Base-by-base conservation (phyloP, 2,888 invertebrate species). In the Tenthredo scrophulariae region DNA sequence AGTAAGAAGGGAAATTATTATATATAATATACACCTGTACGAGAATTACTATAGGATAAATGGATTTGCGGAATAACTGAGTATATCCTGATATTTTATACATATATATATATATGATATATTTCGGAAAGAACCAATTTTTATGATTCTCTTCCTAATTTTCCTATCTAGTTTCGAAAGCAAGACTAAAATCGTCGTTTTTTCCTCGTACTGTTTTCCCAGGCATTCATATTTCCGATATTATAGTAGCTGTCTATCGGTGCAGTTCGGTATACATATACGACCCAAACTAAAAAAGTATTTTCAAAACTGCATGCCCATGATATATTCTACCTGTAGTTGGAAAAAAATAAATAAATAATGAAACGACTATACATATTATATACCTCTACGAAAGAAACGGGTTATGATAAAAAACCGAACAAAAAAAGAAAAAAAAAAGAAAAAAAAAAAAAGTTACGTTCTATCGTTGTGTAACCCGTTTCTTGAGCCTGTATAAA, bases 171-270 rank as follows among this genome's bases (percentile, higher is more conserved):
- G n/a, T 7, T 54, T 7, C 18, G 2, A 54, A n/a, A 7, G 2
- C 18, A n/a, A 18, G 62, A 62, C 9, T 62, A 13, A 62, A 26
- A 22, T 62, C 10, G 26, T 62, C 62, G 13, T 1, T 26, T 62
- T 26, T 10, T 62, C 26, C 62, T 37, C 43, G 18, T 40, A 10
- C 9, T 77, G 62, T 80, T 62, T 58, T 80, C 62, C 80, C 80
- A 80, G 80, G 80, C 80, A 80, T 80, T 80, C 80, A 80, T 58
- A 80, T 80, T 80, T 40, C 80, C 80, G 62, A 77, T 77, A 77
- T 15, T 50, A 26, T 2, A 18, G 18, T n/a, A n/a, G 33, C 50
- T n/a, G 29, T 29, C 29, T 18, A 29, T 77, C 29, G 7, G 75
- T 72, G 26, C 7, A 33, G 26, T 15, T 50, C 29, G 9, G 9